Evolutionary conservation across 2,797 vertebrate genomes (phyloP).

Genomic region (Botia kubotai): DNA sequence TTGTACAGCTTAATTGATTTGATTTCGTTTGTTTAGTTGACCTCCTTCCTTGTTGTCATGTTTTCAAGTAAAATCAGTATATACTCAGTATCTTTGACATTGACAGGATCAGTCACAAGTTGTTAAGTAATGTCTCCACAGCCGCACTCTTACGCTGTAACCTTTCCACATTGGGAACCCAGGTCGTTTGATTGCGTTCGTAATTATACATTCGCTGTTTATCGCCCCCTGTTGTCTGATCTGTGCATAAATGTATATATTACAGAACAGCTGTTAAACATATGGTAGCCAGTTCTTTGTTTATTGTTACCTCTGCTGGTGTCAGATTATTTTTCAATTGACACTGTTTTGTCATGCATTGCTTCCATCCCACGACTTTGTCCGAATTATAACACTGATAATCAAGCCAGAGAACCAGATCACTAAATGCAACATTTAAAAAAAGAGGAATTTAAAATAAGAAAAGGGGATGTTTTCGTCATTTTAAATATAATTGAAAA

Average conservation of each 20-base stretch:
- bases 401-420: neutral
- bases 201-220: conserved; percentile 10
- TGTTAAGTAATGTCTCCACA: no score
- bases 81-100: no score
- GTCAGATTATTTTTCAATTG: conserved; percentile 51
- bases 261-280: conserved; percentile 73
- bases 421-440: conserved; percentile 23
- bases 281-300: conserved; percentile 74
- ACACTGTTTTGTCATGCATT: conserved; percentile 34
- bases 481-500: no score
- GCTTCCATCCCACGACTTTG: conserved; percentile 19
- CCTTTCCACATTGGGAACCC: neutral
- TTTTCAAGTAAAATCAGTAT: no score
- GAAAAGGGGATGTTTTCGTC: no score
- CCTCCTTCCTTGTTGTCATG: no score
- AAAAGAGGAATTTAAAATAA: neutral
- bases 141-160: no score
- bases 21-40: neutral
- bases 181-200: neutral
- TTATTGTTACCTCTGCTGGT: conserved; percentile 67
- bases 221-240: conserved; percentile 71
- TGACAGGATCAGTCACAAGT: no score
- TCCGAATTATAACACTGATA: neutral
- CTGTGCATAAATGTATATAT: conserved; percentile 26
- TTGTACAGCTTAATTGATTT: neutral